Conservation (phyloP, 1,140 invertebrate species). For the Cyclina sinensis region DNA sequence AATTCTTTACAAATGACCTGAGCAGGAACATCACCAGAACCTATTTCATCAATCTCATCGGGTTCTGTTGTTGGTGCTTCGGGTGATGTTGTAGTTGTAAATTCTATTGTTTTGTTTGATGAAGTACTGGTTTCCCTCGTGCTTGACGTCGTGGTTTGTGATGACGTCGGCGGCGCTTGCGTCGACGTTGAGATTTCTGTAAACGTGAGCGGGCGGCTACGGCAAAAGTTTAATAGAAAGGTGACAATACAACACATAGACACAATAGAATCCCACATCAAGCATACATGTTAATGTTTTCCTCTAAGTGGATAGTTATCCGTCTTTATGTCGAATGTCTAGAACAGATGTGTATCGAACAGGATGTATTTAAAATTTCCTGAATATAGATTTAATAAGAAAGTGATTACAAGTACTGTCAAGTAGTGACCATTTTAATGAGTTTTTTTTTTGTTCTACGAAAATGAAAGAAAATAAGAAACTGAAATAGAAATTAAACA, state of each 20-base stretch:
- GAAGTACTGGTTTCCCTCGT: background rate
- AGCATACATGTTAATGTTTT: no score
- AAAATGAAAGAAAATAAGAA: no score
- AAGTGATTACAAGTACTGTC: no score
- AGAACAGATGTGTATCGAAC: no score
- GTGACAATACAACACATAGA: constrained; percentile 37
- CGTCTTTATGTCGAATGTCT: no score
- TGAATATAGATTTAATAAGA: no score
- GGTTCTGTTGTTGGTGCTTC: background rate
- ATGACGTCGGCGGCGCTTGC: background rate
- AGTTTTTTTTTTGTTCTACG: no score
- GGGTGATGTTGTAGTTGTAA: background rate
- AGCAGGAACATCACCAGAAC: background rate
- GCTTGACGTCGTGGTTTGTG: background rate
- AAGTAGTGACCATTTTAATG: no score
- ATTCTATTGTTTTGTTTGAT: background rate
- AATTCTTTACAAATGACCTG: constrained; percentile 12
- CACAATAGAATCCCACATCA: constrained; percentile 45
- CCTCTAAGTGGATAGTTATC: no score
- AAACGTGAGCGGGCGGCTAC: constrained; percentile 52
- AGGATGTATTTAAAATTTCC: no score
- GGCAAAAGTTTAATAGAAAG: constrained; percentile 28
- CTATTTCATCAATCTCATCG: constrained; percentile 6
- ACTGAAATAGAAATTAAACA: no score
- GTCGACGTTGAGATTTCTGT: constrained; percentile 24